Evolutionary conservation across 2,797 vertebrate genomes (phyloP), one percentile per base, ranked within the genome.

Genomic region (Cuculus canorus): DNA sequence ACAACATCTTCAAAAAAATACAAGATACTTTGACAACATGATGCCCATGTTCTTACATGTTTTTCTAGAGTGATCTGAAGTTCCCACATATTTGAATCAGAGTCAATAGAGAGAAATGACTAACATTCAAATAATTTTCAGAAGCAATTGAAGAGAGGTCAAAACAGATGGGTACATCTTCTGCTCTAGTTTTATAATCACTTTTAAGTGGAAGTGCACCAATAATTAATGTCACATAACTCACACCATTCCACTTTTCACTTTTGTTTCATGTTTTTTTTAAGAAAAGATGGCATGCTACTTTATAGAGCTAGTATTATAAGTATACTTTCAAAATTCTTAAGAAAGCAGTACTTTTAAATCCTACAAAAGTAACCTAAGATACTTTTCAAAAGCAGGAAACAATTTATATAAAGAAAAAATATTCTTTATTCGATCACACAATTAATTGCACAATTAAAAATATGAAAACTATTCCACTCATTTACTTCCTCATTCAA

Each of bases 401-500:
- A 78, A 90, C 70, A 25, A 48, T 35, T 65, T 89, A 86, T 84
- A 85, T 50, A 77, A 83, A 64, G 11, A 64, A 47, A 93, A 28
- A 60, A 10, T 53, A 5, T 50, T 63, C 7, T 6, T 72, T 79
- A 71, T 73, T 41, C 66, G 48, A 54, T 90, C 73, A 57, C 12
- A 72, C 3, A 47, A 2, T n/a, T 59, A 41, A 17, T 48, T 61
- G 7, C 14, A 64, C 15, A n/a, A 10, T 68, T 43, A 56, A 85
- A 93, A 86, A 73, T 37, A 83, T 12, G 28, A 78, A 87, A 86
- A 92, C 81, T 79, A 95, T 80, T 93, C 35, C 52, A 61, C 94
- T 94, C 30, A 90, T 92, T 96, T 95, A 39, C 17, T 71, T 96
- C 59, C 53, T 60, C 19, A 87, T 80, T 95, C 54, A 95, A 81